Evolutionary conservation across 2,113 vertebrate species (phyloP).

Genomic region (Lynx canadensis): DNA sequence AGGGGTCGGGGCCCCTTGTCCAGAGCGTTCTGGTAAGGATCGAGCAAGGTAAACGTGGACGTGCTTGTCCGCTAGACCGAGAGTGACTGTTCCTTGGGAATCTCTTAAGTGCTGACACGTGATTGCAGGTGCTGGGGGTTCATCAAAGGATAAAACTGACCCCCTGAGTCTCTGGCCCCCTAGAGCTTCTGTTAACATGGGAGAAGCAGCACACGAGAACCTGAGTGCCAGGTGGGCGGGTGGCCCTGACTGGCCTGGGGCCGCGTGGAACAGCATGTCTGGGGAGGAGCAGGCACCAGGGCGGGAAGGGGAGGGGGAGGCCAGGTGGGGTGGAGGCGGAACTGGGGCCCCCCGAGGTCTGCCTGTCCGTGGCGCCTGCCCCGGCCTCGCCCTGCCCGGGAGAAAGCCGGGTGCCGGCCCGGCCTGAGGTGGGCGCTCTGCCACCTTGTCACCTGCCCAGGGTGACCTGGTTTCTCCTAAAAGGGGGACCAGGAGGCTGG

Average conservation of each 20-base stretch:
- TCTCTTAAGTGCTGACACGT: not conserved
- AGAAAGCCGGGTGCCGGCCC: too few relatives aligned
- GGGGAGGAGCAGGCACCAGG: fast-evolving
- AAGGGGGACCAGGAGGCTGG: fast-evolving
- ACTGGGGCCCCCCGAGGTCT: too few relatives aligned
- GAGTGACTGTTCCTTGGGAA: fast-evolving
- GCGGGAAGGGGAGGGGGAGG: not conserved
- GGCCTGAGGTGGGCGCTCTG: too few relatives aligned
- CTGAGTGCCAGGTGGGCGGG: not conserved
- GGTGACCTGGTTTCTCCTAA: not conserved
- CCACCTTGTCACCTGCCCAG: not conserved
- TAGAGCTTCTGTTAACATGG: not conserved
- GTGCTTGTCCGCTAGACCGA: fast-evolving
- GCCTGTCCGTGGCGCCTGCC: fast-evolving
- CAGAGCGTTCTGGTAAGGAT: not conserved
- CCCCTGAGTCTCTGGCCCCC: not conserved
- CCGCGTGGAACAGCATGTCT: not conserved
- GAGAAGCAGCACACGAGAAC: too few relatives aligned
- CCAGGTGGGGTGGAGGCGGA: fast-evolving
- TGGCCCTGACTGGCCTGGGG: not conserved
- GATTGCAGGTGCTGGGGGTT: not conserved
- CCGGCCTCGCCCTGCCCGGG: not conserved
- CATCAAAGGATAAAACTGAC: not conserved
- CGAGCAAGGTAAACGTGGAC: fast-evolving
- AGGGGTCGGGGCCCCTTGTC: not conserved